Evolutionary conservation across 2,888 invertebrate genomes (phyloP).

Genomic region (Phalangium opilio): DNA sequence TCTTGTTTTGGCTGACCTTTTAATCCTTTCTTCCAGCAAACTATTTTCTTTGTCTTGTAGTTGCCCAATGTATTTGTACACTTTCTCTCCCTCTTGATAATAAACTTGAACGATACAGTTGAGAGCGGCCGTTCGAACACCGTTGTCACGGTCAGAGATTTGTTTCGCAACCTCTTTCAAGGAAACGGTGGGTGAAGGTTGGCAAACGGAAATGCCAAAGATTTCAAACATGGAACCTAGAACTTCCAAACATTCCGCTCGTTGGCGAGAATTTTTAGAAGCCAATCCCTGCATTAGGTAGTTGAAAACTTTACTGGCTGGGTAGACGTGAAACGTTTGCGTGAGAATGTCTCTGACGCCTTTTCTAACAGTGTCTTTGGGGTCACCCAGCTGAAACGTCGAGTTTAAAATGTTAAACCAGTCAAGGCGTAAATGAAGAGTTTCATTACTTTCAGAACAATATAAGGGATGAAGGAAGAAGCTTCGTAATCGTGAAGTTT

Average conservation of each 20-base stretch:
- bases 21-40: constrained; percentile 86
- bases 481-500: constrained; percentile 81
- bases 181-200: constrained; percentile 59
- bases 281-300: constrained; percentile 88
- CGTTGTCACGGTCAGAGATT: constrained; percentile 89
- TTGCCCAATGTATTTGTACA: constrained; percentile 83
- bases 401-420: constrained; percentile 1
- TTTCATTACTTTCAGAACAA: constrained; percentile 42
- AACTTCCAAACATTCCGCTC: constrained; percentile 89
- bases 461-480: constrained; percentile 81
- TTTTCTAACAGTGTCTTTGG: constrained; percentile 84
- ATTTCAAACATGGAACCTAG: constrained; percentile 68
- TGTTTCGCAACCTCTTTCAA: constrained; percentile 82
- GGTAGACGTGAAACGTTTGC: constrained; percentile 68
- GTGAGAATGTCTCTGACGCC: constrained; percentile 72
- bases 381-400: constrained; percentile 49
- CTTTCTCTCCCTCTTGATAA: constrained; percentile 72
- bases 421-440: not conserved
- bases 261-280: constrained; percentile 89
- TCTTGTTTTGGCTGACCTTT: constrained; percentile 48
- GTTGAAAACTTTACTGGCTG: constrained; percentile 71
- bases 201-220: constrained; percentile 68
- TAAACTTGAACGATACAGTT: constrained; percentile 85
- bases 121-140: constrained; percentile 85
- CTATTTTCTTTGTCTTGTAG: constrained; percentile 77